phyloP scores from a whole-genome alignment of 1,140 invertebrate species.

The Harpegnathos saltator region DNA sequence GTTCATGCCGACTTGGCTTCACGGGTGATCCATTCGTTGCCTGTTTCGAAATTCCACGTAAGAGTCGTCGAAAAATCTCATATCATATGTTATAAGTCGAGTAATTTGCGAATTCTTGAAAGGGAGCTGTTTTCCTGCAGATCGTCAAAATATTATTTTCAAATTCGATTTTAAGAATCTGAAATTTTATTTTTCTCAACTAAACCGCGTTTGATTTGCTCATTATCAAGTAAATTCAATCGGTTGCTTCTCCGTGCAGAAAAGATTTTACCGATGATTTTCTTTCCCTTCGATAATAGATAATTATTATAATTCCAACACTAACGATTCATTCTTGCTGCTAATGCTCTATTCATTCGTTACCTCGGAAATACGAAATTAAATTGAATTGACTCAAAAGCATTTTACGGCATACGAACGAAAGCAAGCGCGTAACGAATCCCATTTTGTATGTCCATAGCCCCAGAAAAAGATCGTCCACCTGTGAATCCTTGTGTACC shows the following conservation, averaged over 20 bases:
- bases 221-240: too few relatives aligned
- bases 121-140: neutral
- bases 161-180: too few relatives aligned
- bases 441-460: constrained; percentile 35
- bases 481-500: constrained; percentile 84
- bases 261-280: too few relatives aligned
- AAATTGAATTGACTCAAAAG: neutral
- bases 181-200: too few relatives aligned
- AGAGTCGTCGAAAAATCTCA: constrained; percentile 64
- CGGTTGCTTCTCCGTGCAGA: too few relatives aligned
- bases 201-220: too few relatives aligned
- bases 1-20: constrained; percentile 85
- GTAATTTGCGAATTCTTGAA: neutral
- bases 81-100: neutral
- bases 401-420: neutral
- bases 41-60: constrained; percentile 85
- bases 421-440: neutral
- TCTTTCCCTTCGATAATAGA: too few relatives aligned
- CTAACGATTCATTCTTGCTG: neutral
- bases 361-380: neutral
- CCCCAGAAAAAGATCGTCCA: constrained; percentile 33
- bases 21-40: constrained; percentile 87
- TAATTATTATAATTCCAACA: neutral
- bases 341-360: constrained; percentile 7
- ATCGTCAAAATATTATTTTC: too few relatives aligned